phyloP scores from a whole-genome alignment of 1,140 invertebrate species.

The Micrasema minimum region DNA sequence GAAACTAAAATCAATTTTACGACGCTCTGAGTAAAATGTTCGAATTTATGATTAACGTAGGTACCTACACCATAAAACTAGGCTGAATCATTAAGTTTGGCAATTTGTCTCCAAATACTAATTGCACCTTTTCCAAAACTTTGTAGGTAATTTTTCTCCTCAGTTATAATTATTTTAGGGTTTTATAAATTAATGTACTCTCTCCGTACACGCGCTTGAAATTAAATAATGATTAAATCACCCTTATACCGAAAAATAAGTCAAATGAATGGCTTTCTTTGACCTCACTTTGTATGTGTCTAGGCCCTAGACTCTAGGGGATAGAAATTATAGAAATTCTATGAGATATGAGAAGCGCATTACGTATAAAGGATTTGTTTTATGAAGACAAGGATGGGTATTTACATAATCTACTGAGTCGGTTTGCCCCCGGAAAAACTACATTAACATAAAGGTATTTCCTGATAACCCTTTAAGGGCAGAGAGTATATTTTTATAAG shows the following conservation, averaged over 20 bases:
- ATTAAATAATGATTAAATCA: constrained; percentile 1
- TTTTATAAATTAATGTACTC: too few species aligned
- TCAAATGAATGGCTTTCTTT: constrained; percentile 13
- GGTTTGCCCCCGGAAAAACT: constrained; percentile 8
- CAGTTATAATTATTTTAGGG: too few species aligned
- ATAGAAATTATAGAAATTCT: background rate
- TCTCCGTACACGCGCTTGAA: too few species aligned
- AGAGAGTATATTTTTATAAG: constrained; percentile 28
- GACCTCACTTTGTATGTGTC: constrained; percentile 7
- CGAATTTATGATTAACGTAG: too few species aligned
- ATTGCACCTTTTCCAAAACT: too few species aligned
- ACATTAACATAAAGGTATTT: constrained; percentile 43
- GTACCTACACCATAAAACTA: too few species aligned
- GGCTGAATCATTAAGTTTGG: too few species aligned
- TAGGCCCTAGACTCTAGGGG: background rate
- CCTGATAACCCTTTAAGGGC: constrained; percentile 35
- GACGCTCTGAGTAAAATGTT: too few species aligned
- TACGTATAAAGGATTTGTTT: constrained; percentile 7
- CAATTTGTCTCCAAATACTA: too few species aligned
- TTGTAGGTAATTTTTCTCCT: too few species aligned
- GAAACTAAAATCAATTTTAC: too few species aligned
- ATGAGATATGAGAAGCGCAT: background rate
- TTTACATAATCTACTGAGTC: constrained; percentile 36
- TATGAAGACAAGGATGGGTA: constrained; percentile 23
- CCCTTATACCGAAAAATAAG: constrained; percentile 9